A percentile compares a stretch with the other conserved stretches of the same genome.
Evolutionary conservation across 2,797 vertebrate species (phyloP).

Genomic region (Chlorospingus flavigularis): DNA sequence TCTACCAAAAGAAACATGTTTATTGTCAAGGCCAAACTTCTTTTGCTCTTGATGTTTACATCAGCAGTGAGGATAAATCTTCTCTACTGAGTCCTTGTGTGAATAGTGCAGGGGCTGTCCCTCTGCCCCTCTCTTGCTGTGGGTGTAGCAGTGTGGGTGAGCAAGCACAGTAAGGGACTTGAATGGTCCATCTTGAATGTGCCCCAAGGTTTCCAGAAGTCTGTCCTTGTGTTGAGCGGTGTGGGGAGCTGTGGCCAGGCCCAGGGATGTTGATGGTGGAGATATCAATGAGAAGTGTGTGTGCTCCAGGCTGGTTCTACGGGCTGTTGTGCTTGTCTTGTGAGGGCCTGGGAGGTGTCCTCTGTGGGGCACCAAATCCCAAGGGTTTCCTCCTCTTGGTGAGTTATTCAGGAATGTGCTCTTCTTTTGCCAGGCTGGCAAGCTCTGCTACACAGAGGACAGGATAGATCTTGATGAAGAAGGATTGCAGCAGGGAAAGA

Average conservation of each 20-base stretch:
- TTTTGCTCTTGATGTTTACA: rapidly evolving
- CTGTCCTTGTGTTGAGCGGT: rapidly evolving
- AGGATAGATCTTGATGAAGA: neutral
- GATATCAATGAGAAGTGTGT: neutral
- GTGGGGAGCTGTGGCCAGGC: neutral
- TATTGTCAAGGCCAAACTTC: neutral
- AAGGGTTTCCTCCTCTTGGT: neutral
- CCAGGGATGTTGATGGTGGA: rapidly evolving
- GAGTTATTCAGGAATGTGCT: rapidly evolving
- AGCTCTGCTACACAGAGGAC: neutral
- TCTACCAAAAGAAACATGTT: neutral
- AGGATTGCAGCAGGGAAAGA: neutral
- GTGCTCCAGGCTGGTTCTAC: neutral
- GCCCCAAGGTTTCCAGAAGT: neutral
- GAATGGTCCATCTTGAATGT: neutral
- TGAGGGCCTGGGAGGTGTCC: neutral
- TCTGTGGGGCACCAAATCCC: neutral
- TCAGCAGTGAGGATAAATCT: neutral
- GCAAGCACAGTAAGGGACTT: neutral
- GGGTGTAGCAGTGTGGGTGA: neutral
- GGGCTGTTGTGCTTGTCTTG: no score
- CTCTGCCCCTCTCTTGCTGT: neutral
- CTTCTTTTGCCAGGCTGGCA: neutral
- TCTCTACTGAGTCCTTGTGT: neutral
- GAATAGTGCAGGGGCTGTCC: neutral